These are phyloP conservation scores for Hemicentrotus pulcherrimus DNA, from an alignment of 35 echinoderm and acorn worm species.

Conservation along the genomic window DNA sequence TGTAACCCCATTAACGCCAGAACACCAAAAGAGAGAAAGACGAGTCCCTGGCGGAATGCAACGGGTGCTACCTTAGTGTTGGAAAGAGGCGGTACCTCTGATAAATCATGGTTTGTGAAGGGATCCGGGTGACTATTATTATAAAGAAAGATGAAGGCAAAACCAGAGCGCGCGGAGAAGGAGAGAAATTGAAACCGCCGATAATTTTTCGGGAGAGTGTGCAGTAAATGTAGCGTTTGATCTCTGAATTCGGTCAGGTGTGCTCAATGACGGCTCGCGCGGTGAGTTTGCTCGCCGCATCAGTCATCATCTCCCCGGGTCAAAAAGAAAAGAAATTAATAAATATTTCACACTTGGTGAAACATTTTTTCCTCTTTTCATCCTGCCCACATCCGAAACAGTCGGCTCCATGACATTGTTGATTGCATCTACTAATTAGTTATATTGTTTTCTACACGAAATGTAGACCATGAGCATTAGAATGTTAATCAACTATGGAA, in stretches of 20 bases:
- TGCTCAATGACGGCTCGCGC: background rate
- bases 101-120: background rate
- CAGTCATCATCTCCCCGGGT: background rate
- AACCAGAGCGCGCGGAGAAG: background rate
- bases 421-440: no score
- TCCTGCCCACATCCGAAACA: background rate
- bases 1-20: background rate
- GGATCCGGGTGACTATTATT: background rate
- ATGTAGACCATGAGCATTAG: background rate
- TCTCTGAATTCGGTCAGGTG: constrained; percentile 42
- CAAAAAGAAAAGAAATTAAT: background rate
- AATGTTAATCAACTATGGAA: background rate
- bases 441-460: background rate
- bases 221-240: constrained; percentile 54
- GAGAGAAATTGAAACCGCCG: background rate
- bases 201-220: constrained; percentile 46
- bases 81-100: constrained; percentile 6
- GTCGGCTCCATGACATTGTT: background rate
- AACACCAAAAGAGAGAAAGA: background rate
- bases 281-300: background rate
- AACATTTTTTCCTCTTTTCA: background rate
- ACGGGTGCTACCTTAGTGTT: background rate
- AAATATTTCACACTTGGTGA: background rate
- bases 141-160: background rate
- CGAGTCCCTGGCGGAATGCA: background rate